Evolutionary conservation across 2,113 vertebrate species (phyloP), one percentile per base, ranked within the genome.

Genomic region (Indri indri): DNA sequence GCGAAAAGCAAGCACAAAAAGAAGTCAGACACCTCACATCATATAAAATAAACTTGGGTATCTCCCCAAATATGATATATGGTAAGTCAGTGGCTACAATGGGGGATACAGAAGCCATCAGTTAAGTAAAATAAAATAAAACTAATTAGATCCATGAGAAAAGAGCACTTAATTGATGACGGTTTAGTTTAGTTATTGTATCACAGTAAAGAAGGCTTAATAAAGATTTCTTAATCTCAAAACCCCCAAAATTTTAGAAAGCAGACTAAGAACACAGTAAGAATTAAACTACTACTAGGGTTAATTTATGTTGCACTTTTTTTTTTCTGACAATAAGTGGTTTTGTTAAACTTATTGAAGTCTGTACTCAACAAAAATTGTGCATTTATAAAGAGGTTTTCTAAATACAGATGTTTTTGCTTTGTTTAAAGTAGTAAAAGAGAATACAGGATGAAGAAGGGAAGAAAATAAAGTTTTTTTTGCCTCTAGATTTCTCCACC

Each of bases 301-400:
- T 30, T 88, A 68, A n/a, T 63, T 66, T 76, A 61, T 20, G 4
- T 63, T 11, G 13, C 5, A 34, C 54, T 37, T 80, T 50, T 42
- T 47, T 88, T 37, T 2, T 18, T 12, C 25, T 63, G 40, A 34
- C 9, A 54, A 37, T 13, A 50, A 76, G 3, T 6, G 22, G 0
- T 63, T 65, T 73, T 42, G 34, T 47, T 90, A 83, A 89, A 80
- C 20, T 79, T 83, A 81, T 10, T 91, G 47, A 82, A 92, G 50
- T 57, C 30, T 52, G 3, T 23, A 23, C 13, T 40, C 12, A 86
- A 16, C 63, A 88, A 59, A 95, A 83, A 32, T 17, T 68, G 13
- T 32, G 17, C 2, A 4, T 12, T 70, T 74, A 12, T 71, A 8
- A 54, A 40, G 52, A 50, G 22, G 23, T 65, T 83, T 94, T 76